phyloP scores from a whole-genome alignment of 2,113 vertebrate species.

The Mormyrus lacerda region DNA sequence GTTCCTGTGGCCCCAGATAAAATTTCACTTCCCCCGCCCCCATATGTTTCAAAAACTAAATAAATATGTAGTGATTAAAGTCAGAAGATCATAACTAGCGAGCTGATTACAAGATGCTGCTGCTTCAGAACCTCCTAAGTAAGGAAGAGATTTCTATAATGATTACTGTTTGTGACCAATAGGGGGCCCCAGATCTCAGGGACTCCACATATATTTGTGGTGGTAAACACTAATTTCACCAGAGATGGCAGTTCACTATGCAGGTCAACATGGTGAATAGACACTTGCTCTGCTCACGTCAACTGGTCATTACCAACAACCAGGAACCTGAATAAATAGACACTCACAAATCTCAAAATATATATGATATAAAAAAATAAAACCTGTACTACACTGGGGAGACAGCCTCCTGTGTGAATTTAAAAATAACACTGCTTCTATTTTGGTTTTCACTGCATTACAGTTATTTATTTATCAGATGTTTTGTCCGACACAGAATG shows the following conservation, averaged over 20 bases:
- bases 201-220: background rate
- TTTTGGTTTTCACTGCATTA: background rate
- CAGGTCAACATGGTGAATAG: background rate
- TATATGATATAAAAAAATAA: background rate
- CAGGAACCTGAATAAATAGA: background rate
- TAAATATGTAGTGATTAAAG: background rate
- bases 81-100: background rate
- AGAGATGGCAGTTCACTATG: background rate
- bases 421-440: background rate
- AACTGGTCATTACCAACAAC: background rate
- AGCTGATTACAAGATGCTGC: background rate
- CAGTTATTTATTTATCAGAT: background rate
- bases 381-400: background rate
- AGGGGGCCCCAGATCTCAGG: background rate
- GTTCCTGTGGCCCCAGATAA: background rate
- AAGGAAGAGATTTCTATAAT: background rate
- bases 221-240: background rate
- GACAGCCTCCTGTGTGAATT: background rate
- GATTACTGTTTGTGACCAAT: background rate
- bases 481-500: background rate
- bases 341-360: background rate
- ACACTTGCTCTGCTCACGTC: background rate
- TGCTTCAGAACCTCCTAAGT: background rate
- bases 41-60: background rate
- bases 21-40: background rate